Percentiles rank a stretch among this genome's conserved stretches.
These are phyloP conservation scores for Cheilosia grossa DNA, from an alignment of 2,888 invertebrate genomes.

Conservation along the genomic window DNA sequence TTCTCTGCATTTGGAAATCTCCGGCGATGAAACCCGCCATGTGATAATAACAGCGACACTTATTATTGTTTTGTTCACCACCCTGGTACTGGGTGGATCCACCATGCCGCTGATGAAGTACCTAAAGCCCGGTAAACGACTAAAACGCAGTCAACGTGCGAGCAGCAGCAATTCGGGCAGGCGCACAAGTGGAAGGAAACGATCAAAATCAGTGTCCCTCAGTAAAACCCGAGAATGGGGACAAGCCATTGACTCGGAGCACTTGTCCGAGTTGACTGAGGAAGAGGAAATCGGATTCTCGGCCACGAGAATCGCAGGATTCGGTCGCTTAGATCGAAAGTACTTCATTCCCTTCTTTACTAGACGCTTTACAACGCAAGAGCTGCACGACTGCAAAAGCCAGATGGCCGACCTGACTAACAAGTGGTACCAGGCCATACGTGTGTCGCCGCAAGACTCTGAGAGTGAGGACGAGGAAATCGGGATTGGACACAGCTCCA, in stretches of 20 bases:
- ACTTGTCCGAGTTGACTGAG: conserved; percentile 95
- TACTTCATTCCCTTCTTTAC: conserved; percentile 99
- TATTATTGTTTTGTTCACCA: conserved; percentile 98
- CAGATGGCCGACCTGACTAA: conserved; percentile 98
- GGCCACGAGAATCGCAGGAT: conserved; percentile 92
- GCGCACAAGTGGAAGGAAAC: conserved; percentile 86
- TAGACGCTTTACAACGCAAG: conserved; percentile 97
- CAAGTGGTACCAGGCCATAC: conserved; percentile 98
- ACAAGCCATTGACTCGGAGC: conserved; percentile 96
- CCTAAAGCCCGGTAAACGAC: conserved; percentile 85
- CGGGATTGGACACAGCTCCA: conserved; percentile 80
- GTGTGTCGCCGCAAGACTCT: conserved; percentile 93
- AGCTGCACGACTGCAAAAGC: conserved; percentile 96
- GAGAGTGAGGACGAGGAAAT: conserved; percentile 88
- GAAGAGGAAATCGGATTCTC: conserved; percentile 94
- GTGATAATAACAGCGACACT: conserved; percentile 99
- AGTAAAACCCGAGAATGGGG: conserved; percentile 99
- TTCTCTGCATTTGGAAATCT: conserved; percentile 96
- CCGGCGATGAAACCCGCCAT: conserved; percentile 94
- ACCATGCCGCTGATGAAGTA: conserved; percentile 98
- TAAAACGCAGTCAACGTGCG: conserved; percentile 77
- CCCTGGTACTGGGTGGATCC: conserved; percentile 97
- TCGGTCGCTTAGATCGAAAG: conserved; percentile 95
- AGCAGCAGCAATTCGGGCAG: conserved; percentile 78
- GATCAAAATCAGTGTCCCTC: conserved; percentile 92